Conservation (phyloP, 2,888 invertebrate species). For the Phengaris alcon region DNA sequence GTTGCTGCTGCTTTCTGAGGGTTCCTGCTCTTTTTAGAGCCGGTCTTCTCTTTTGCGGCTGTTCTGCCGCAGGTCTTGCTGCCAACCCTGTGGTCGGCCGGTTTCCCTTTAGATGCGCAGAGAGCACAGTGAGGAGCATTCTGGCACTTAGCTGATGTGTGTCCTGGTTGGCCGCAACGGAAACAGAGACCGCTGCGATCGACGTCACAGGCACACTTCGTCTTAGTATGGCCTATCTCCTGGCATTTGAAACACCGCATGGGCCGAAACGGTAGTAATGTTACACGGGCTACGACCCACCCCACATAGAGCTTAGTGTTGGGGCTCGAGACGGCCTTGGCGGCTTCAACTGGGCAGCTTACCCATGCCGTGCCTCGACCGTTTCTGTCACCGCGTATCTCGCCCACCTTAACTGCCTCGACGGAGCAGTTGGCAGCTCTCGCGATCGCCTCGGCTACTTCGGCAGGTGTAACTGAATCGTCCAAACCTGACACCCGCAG, state of each 20-base stretch:
- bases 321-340: background rate
- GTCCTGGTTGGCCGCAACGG: slow-evolving; percentile 1
- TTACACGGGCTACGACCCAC: background rate
- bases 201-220: slow-evolving; percentile 3
- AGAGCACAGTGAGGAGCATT: background rate
- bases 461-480: background rate
- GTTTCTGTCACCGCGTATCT: background rate
- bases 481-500: background rate
- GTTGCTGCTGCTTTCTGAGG: background rate
- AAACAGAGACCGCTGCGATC: slow-evolving; percentile 14
- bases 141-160: background rate
- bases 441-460: background rate
- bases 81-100: slow-evolving; percentile 10
- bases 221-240: background rate
- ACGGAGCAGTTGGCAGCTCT: background rate
- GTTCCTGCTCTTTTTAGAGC: background rate
- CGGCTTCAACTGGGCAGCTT: background rate
- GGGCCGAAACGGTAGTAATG: background rate
- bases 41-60: background rate
- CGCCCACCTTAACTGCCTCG: background rate
- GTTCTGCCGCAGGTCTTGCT: background rate
- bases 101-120: background rate
- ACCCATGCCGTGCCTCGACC: background rate
- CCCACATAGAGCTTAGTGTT: background rate
- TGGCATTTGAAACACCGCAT: slow-evolving; percentile 11